Conservation (phyloP, 2,113 vertebrate species). For the Labeo rohita region DNA sequence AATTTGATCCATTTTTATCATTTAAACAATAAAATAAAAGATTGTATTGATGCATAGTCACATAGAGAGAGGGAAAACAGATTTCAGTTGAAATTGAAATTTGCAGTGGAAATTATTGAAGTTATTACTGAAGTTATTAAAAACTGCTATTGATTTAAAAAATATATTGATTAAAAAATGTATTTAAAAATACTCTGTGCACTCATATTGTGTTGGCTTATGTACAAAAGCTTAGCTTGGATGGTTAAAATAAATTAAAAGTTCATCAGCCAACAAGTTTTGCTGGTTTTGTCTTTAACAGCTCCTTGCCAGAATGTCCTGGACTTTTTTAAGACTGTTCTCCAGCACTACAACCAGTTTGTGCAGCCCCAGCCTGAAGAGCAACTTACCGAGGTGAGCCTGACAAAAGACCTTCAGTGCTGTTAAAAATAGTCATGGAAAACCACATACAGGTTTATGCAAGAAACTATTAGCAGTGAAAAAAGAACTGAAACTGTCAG, state of each 20-base stretch:
- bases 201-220: background rate
- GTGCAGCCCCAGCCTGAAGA: conserved; percentile 85
- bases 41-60: background rate
- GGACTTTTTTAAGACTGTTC: conserved; percentile 94
- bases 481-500: conserved; percentile 55
- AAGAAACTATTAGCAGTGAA: conserved; percentile 26
- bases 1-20: background rate
- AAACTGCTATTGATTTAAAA: too few species aligned
- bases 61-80: background rate
- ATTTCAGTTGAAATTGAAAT: too few species aligned
- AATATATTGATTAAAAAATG: too few species aligned
- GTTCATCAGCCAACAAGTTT: background rate
- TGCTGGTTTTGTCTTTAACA: conserved; percentile 62
- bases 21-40: too few species aligned
- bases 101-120: background rate
- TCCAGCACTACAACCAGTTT: conserved; percentile 95
- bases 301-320: conserved; percentile 96
- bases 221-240: background rate
- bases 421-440: background rate
- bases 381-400: conserved; percentile 89
- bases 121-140: too few species aligned
- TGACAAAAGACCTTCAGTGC: background rate
- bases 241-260: background rate
- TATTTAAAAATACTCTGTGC: background rate
- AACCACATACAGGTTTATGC: conserved; percentile 11